Percentiles rank a stretch among this genome's conserved stretches.
Conservation (phyloP, 2,797 vertebrate species). For the Artibeus lituratus region DNA sequence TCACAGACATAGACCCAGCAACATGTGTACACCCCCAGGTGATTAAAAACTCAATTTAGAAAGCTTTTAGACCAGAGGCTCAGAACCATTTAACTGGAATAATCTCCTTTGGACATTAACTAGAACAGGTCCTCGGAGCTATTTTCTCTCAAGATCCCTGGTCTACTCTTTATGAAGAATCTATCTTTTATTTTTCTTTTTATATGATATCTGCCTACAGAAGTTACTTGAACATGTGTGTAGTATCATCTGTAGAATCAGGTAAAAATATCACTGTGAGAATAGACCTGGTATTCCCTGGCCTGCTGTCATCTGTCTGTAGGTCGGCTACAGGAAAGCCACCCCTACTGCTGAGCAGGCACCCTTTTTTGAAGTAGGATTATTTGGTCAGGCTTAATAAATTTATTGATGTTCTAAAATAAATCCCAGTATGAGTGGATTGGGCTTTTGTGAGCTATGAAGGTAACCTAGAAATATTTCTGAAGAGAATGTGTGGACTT, state of each 20-base stretch:
- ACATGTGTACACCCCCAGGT: not conserved
- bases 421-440: not conserved
- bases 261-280: not conserved
- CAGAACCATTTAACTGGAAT: not conserved
- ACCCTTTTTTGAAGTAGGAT: not conserved
- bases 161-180: not conserved
- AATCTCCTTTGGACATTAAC: not conserved
- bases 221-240: slow-evolving; percentile 3
- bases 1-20: not conserved
- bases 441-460: not conserved
- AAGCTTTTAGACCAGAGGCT: not conserved
- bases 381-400: not conserved
- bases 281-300: not conserved
- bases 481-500: not conserved
- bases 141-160: slow-evolving; percentile 18
- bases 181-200: not conserved
- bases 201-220: not conserved
- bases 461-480: not conserved
- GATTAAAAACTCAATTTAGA: not conserved
- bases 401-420: not conserved
- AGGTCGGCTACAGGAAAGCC: not conserved
- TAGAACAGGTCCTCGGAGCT: not conserved
- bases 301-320: not conserved
- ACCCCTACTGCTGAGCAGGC: not conserved
- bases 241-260: not conserved